These are phyloP conservation scores for Microcaecilia unicolor DNA, from an alignment of 2,797 vertebrate species.

Conservation along the genomic window DNA sequence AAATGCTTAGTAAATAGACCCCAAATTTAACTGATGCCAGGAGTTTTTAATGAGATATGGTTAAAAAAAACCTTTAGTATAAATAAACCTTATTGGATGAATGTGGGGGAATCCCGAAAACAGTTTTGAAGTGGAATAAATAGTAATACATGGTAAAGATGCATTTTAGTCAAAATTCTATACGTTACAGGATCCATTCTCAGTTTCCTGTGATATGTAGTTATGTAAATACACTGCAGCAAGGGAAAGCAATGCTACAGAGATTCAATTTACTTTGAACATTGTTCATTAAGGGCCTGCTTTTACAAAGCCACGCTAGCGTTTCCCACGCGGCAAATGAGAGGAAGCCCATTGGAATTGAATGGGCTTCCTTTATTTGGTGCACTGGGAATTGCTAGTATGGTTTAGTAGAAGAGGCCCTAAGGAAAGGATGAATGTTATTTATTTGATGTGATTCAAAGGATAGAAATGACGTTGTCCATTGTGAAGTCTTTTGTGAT, in stretches of 20 bases:
- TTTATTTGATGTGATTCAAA: conserved; percentile 61
- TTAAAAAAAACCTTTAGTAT: no score
- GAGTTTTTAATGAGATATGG: no score
- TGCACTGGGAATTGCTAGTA: no score
- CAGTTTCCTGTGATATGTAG: conserved; percentile 60
- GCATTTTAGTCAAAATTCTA: conserved; percentile 24
- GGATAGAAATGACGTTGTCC: conserved; percentile 62
- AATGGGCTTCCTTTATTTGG: no score
- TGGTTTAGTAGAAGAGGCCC: no score
- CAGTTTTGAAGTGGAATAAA: conserved; percentile 27
- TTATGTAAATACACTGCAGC: conserved; percentile 59
- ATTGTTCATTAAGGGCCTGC: conserved; percentile 65
- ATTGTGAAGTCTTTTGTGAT: conserved; percentile 55
- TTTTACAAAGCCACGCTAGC: no score
- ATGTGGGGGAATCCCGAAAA: conserved; percentile 11
- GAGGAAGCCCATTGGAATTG: no score
- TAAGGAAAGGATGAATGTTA: conserved; percentile 58
- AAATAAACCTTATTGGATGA: conserved; percentile 24
- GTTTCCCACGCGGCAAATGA: no score
- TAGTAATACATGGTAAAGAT: conserved; percentile 35
- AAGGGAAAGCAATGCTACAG: conserved; percentile 50
- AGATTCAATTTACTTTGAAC: conserved; percentile 69
- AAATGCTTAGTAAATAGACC: no score
- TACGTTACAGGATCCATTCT: conserved; percentile 49
- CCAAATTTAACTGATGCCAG: no score